Evolutionary conservation across 2,113 vertebrate species (phyloP).

Genomic region (Shinisaurus crocodilurus): DNA sequence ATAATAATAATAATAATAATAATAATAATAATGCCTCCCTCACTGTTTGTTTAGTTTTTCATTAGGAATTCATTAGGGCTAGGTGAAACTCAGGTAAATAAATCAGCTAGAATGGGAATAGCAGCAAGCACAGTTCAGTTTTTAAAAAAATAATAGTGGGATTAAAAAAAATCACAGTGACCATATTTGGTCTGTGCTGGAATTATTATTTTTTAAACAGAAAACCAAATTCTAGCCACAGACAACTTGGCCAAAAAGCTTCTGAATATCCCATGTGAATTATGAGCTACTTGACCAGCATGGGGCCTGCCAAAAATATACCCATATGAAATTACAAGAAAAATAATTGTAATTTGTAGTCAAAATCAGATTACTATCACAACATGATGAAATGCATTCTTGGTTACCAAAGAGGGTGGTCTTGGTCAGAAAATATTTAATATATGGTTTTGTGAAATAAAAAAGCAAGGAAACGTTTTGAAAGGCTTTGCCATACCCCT

Average conservation of each 20-base stretch:
- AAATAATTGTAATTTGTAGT: slow-evolving; percentile 18
- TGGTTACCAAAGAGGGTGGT: slow-evolving; percentile 8
- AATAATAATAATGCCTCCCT: no score
- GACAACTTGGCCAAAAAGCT: not conserved
- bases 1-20: no score
- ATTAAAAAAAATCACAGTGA: no score
- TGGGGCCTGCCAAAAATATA: not conserved
- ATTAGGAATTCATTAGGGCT: not conserved
- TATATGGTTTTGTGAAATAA: not conserved
- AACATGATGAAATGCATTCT: slow-evolving; percentile 17
- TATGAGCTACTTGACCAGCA: not conserved
- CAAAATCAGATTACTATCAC: not conserved
- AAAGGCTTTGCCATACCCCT: not conserved
- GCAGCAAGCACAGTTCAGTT: no score
- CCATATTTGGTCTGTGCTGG: not conserved
- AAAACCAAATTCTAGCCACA: slow-evolving; percentile 3
- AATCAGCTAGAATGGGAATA: not conserved
- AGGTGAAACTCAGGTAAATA: not conserved
- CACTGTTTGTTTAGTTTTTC: not conserved
- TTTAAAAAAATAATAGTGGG: not conserved
- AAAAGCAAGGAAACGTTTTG: not conserved
- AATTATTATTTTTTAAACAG: not conserved
- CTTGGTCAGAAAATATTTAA: not conserved
- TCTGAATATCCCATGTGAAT: not conserved
- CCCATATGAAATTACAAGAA: slow-evolving; percentile 7